phyloP scores from a whole-genome alignment of 1,140 invertebrate species.

The Drosophila sulfurigaster region DNA sequence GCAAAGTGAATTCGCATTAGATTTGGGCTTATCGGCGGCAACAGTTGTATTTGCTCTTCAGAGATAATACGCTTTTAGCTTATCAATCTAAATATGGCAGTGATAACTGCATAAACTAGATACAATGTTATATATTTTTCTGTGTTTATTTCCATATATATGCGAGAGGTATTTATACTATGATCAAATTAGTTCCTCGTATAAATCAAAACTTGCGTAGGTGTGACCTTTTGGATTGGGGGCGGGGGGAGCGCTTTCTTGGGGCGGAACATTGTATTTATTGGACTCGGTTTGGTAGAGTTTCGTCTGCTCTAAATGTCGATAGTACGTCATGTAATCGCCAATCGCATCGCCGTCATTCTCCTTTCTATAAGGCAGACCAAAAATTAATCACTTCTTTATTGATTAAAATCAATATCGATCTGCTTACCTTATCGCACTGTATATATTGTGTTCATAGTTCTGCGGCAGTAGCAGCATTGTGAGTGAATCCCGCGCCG shows the following conservation, averaged over 20 bases:
- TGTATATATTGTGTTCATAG: slow-evolving; percentile 19
- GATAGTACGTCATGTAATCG: slow-evolving; percentile 60
- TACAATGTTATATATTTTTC: not conserved
- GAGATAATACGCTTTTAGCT: slow-evolving; percentile 10
- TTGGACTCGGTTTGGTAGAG: slow-evolving; percentile 46
- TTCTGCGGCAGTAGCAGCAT: slow-evolving; percentile 44
- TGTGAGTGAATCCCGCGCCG: slow-evolving; percentile 28
- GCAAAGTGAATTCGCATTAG: slow-evolving; percentile 9
- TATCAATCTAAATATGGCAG: slow-evolving; percentile 19
- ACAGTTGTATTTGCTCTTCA: slow-evolving; percentile 8
- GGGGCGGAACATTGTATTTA: slow-evolving; percentile 59
- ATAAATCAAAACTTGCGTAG: slow-evolving; percentile 42
- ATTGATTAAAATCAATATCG: not conserved
- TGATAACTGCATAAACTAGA: slow-evolving; percentile 20
- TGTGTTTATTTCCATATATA: not conserved
- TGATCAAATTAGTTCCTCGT: slow-evolving; percentile 36
- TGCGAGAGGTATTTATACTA: not conserved
- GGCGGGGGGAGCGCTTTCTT: slow-evolving; percentile 58
- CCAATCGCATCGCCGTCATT: slow-evolving; percentile 11
- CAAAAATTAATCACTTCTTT: not conserved
- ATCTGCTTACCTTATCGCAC: slow-evolving; percentile 13
- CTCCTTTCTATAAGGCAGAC: not conserved
- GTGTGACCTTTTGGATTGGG: slow-evolving; percentile 21
- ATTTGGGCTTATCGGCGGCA: slow-evolving; percentile 8
- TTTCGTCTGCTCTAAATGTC: slow-evolving; percentile 50